phyloP scores from a whole-genome alignment of 2,888 invertebrate genomes.

The Plemyria rubiginata region DNA sequence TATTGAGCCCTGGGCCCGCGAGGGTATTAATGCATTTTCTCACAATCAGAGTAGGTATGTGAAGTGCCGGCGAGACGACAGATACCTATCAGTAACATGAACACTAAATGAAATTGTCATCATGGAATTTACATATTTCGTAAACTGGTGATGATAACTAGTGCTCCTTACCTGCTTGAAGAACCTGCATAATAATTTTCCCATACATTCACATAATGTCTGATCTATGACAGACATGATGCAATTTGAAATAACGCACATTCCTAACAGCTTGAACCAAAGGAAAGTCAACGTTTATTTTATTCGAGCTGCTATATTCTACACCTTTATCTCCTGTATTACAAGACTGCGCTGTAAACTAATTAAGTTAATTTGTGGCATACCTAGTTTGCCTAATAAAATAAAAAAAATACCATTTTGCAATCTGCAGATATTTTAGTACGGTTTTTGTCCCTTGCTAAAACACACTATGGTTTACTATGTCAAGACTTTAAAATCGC shows the following conservation, averaged over 20 bases:
- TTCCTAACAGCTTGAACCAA: background rate
- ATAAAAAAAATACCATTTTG: no score
- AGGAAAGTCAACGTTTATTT: background rate
- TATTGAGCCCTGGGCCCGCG: no score
- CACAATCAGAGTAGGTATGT: background rate
- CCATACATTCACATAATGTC: constrained; percentile 22
- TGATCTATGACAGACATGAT: background rate
- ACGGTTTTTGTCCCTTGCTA: no score
- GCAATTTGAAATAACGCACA: background rate
- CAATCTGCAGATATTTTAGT: no score
- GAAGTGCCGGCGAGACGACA: background rate
- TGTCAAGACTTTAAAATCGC: background rate
- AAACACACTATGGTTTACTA: no score
- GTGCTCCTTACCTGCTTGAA: no score
- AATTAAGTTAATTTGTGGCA: no score
- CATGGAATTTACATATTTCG: constrained; percentile 23
- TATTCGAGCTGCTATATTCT: background rate
- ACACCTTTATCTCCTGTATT: no score
- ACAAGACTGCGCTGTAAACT: no score
- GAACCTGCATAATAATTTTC: constrained; percentile 18
- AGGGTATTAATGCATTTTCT: background rate
- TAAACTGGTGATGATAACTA: constrained; percentile 17
- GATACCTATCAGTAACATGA: constrained; percentile 1
- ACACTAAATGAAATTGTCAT: constrained; percentile 10
- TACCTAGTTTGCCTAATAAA: no score